These are phyloP conservation scores for Raja brachyura DNA, from an alignment of 2,113 vertebrate genomes.

Conservation along the genomic window DNA sequence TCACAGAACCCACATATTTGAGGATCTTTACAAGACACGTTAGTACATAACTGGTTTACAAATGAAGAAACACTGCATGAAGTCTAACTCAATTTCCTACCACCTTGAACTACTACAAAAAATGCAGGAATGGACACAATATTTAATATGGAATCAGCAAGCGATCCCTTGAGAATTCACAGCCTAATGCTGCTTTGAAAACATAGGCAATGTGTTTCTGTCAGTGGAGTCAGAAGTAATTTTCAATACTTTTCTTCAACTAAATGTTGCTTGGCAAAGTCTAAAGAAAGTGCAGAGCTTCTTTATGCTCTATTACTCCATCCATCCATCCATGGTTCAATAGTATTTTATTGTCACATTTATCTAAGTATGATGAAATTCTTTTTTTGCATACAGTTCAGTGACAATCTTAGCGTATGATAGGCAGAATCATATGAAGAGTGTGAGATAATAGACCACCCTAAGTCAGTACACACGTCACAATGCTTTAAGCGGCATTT, in stretches of 20 bases:
- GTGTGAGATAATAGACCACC: no score
- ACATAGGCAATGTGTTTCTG: neutral
- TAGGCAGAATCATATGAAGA: no score
- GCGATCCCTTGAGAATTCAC: neutral
- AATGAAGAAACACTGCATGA: neutral
- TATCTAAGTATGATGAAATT: no score
- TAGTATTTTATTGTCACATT: no score
- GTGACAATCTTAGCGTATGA: no score
- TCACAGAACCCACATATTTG: neutral
- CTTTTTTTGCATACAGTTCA: no score
- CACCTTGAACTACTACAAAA: neutral
- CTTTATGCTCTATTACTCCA: no score
- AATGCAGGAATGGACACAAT: neutral
- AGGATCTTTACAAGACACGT: neutral
- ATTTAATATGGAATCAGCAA: neutral
- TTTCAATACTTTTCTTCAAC: neutral
- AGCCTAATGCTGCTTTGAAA: neutral
- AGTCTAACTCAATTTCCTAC: conserved; percentile 3
- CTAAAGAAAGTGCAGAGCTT: neutral
- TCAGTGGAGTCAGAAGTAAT: neutral
- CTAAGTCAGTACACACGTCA: no score
- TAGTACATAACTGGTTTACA: neutral
- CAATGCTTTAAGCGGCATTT: no score
- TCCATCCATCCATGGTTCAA: no score
- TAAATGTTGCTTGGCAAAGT: neutral